Evolutionary conservation across 30 jellyfish, hydroid and myxozoan genomes (phyloP), one percentile per base, ranked within the genome.

Genomic region (Morbakka virulenta): DNA sequence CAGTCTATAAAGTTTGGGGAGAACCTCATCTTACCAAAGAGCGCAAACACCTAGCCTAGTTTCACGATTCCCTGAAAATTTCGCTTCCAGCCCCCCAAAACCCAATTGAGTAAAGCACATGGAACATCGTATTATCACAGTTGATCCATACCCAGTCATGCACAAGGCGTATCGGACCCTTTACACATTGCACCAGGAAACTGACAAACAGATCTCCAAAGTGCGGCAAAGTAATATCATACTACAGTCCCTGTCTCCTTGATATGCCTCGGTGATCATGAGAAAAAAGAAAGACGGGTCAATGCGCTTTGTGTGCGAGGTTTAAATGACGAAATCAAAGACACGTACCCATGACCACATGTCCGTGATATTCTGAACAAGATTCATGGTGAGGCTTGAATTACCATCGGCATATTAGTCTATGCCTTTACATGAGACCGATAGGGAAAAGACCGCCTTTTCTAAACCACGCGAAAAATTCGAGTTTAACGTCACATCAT

Each of bases 11-110:
- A n/a, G 4, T 28, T 14, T 41, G 87, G 87, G 13, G 51, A 24
- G 1, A 33, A 76, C 64, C 69, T 76, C 3, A 3, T 22, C 23
- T 32, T 34, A 29, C 13, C 69, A 76, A 32, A 0, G 25, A 62
- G 3, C 2, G 2, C 79, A 48, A 32, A 34, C 64, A 28, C 21
- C 14, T 9, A 28, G 61, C 33, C 68, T 61, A 27, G 28, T 76
- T 24, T 11, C 24, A 13, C 34, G 64, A 28, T 57, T 14, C 1
- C 2, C 35, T 17, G 79, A 62, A 14, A 50, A 61, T 1, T 76
- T 76, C 25, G 87, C 87, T 14, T 57, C 87, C 28, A 61, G 47
- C 87, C 87, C 87, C 29, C 62, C 62, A 76, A 76, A 76, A 22
- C 86, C 86, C 12, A 27, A 67, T 28, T 57, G 32, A 24, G 86